These are phyloP conservation scores for Eulemur albifrons DNA, from an alignment of 2,797 vertebrate genomes.

Conservation along the genomic window DNA sequence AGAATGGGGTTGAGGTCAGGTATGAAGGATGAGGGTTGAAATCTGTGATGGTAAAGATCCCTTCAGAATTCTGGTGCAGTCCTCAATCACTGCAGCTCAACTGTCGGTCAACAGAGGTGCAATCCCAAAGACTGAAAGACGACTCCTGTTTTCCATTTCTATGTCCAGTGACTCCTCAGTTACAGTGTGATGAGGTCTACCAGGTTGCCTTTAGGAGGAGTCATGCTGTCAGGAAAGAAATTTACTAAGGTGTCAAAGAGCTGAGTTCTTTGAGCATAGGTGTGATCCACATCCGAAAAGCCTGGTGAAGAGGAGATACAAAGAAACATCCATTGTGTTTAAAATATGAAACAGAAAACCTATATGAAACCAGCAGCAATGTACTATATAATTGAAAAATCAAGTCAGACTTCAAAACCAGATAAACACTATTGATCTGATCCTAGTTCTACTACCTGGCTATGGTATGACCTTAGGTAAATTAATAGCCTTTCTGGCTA, in stretches of 20 bases:
- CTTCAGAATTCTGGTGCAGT: conserved; percentile 75
- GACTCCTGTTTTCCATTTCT: conserved; percentile 72
- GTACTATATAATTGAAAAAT: neutral
- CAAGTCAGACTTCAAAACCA: conserved; percentile 12
- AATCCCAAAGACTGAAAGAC: conserved; percentile 80
- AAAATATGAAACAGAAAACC: conserved; percentile 10
- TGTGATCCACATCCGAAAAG: conserved; percentile 98
- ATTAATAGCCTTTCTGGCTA: neutral
- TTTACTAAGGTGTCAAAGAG: conserved; percentile 98
- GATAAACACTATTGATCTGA: neutral
- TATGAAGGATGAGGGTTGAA: conserved; percentile 56
- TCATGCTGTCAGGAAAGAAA: conserved; percentile 99
- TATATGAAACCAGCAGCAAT: neutral
- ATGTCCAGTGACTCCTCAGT: conserved; percentile 74
- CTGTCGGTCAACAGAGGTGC: conserved; percentile 78
- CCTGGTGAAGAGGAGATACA: conserved; percentile 84
- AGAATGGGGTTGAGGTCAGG: conserved; percentile 59
- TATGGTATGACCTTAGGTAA: neutral
- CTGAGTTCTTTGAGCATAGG: conserved; percentile 97
- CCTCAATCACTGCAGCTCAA: conserved; percentile 79
- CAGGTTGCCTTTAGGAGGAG: conserved; percentile 98
- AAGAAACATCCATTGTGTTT: conserved; percentile 58
- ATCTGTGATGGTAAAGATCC: conserved; percentile 78
- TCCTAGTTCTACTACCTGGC: neutral
- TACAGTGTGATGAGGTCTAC: conserved; percentile 99